Evolutionary conservation across 2,888 invertebrate genomes (phyloP).

Genomic region (Gortyna flavago): DNA sequence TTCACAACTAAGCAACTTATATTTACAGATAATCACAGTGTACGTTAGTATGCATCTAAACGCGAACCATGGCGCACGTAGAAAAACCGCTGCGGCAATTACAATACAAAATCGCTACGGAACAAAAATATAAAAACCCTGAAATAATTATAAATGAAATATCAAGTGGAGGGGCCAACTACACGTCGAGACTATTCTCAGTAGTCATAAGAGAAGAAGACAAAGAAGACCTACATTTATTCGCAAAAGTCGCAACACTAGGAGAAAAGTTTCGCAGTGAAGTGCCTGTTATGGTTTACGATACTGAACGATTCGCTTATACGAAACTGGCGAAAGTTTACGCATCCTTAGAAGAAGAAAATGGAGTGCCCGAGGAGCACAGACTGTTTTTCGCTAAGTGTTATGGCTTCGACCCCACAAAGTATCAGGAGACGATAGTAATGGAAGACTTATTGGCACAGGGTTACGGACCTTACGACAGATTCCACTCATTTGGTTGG

Average conservation of each 20-base stretch:
- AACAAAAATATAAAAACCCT: slow-evolving; percentile 32
- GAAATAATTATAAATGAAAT: slow-evolving; percentile 40
- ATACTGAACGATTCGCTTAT: slow-evolving; percentile 52
- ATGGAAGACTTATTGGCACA: slow-evolving; percentile 55
- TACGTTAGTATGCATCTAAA: slow-evolving; percentile 6
- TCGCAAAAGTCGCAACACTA: slow-evolving; percentile 48
- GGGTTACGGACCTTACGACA: slow-evolving; percentile 64
- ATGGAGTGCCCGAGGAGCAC: slow-evolving; percentile 44
- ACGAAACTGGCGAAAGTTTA: slow-evolving; percentile 40
- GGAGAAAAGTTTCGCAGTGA: slow-evolving; percentile 36
- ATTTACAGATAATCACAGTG: background rate
- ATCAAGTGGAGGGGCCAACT: slow-evolving; percentile 56
- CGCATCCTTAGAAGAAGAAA: slow-evolving; percentile 39
- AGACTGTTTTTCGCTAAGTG: slow-evolving; percentile 51
- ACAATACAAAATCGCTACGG: slow-evolving; percentile 42
- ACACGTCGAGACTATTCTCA: slow-evolving; percentile 48
- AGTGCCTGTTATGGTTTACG: slow-evolving; percentile 18
- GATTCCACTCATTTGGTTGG: slow-evolving; percentile 64
- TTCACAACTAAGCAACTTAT: slow-evolving; percentile 19
- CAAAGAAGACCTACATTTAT: slow-evolving; percentile 44
- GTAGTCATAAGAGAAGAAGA: slow-evolving; percentile 24
- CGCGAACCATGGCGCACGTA: slow-evolving; percentile 33
- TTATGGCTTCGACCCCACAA: slow-evolving; percentile 46
- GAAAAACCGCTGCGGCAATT: slow-evolving; percentile 18
- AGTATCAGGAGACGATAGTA: slow-evolving; percentile 54